Conservation (phyloP, 1,140 invertebrate genomes). For the Magallana gigas region DNA sequence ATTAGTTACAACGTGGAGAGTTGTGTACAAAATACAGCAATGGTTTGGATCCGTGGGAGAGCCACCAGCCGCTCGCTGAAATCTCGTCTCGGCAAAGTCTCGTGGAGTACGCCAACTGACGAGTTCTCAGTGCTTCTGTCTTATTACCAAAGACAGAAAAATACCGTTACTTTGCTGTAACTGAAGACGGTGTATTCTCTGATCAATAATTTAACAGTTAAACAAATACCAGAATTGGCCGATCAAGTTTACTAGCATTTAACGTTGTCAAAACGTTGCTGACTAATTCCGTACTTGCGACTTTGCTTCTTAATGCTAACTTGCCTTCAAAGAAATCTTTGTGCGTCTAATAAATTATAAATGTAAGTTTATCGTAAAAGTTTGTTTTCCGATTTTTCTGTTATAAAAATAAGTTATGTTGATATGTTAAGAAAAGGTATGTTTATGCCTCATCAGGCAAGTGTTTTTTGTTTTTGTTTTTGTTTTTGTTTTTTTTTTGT, state of each 20-base stretch:
- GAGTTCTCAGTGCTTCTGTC: slow-evolving; percentile 13
- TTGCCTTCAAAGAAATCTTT: too few relatives aligned
- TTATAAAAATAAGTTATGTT: too few relatives aligned
- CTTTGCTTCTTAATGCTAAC: too few relatives aligned
- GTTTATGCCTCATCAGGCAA: too few relatives aligned
- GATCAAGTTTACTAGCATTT: not conserved
- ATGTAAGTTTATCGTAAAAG: too few relatives aligned
- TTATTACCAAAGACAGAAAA: not conserved
- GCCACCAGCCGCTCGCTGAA: not conserved
- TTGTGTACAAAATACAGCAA: not conserved
- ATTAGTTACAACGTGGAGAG: not conserved
- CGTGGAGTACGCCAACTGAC: slow-evolving; percentile 3
- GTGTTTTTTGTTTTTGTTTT: too few relatives aligned
- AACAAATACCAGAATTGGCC: not conserved
- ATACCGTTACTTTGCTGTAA: not conserved
- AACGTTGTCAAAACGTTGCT: too few relatives aligned
- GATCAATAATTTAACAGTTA: not conserved
- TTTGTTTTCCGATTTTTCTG: too few relatives aligned
- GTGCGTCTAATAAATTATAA: too few relatives aligned
- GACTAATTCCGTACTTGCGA: too few relatives aligned
- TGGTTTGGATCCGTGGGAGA: not conserved
- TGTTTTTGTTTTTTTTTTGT: too few relatives aligned
- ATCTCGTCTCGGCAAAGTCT: slow-evolving; percentile 32
- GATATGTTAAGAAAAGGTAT: too few relatives aligned
- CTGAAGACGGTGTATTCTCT: not conserved